phyloP scores from a whole-genome alignment of 2,797 vertebrate genomes.

The Amblyraja radiata region DNA sequence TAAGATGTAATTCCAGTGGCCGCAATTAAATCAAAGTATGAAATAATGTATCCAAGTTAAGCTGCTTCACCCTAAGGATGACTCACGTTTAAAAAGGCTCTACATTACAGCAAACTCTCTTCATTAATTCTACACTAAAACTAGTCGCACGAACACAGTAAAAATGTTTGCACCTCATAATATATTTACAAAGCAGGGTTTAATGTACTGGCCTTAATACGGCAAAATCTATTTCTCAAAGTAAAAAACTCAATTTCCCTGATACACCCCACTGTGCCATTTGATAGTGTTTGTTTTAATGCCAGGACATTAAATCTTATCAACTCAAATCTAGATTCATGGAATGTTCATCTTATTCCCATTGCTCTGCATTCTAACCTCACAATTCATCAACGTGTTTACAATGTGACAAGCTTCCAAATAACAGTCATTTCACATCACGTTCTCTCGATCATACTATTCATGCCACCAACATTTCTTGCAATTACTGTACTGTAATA shows the following conservation, averaged over 20 bases:
- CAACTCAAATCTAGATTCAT: slow-evolving; percentile 5
- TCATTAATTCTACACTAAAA: slow-evolving; percentile 21
- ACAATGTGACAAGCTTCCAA: not conserved
- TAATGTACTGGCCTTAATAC: not conserved
- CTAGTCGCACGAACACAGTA: not conserved
- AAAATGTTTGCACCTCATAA: not conserved
- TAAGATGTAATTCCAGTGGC: not conserved
- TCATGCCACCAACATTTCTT: not conserved
- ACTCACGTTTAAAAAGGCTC: not conserved
- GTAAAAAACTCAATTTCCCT: not conserved
- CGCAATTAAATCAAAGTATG: not conserved
- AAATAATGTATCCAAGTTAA: not conserved
- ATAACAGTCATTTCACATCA: slow-evolving; percentile 3
- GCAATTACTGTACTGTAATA: not conserved
- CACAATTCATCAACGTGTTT: not conserved
- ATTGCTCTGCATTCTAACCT: not conserved
- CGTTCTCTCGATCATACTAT: not conserved
- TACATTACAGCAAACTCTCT: not conserved
- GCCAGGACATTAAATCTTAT: not conserved
- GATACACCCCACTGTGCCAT: not conserved
- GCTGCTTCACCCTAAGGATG: not conserved
- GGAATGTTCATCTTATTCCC: not conserved
- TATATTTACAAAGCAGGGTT: not conserved
- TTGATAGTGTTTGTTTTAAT: slow-evolving; percentile 4
- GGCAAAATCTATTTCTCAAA: slow-evolving; percentile 28